Evolutionary conservation across 2,888 invertebrate species (phyloP), one percentile per base, ranked within the genome.

Genomic region (Brenthis hecate): DNA sequence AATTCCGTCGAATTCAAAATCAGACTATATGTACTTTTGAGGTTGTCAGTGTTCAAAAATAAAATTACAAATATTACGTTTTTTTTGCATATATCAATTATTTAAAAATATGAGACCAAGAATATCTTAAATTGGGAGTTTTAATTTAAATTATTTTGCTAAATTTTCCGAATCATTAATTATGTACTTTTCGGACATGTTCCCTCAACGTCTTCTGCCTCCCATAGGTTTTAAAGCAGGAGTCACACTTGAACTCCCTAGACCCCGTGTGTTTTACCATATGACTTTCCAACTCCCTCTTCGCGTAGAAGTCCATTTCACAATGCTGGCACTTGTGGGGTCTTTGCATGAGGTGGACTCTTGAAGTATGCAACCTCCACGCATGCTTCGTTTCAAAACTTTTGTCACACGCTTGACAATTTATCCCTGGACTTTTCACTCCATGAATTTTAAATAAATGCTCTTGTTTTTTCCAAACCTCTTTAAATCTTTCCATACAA

Each of bases 341-440:
- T 48, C 84, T 76, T 68, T 87, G 84, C 81, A 85, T 73, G 13
- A 88, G 74, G 69, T 88, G 88, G 5, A 85, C 82, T n/a, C 83
- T 80, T 23, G 82, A 83, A 0, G 83, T 80, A 51, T 88, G 88
- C 0, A 81, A 62, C 8, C 83, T 76, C 71, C 85, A 78, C 0
- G 81, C 78, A 43, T 82, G 77, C 28, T 83, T 80, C 1, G 79
- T 81, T 0, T 77, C 77, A 56, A 86, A 87, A 6, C 75, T 80
- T 16, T 82, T 76, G 3, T 84, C 85, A 56, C 87, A 87, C 3
- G 85, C 84, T 28, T 81, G 79, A 63, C 87, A 87, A 65, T 83
- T 84, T 0, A 84, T 75, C 0, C 76, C 73, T 0, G 80, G 77
- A 0, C 77, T 76, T 0, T 80, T 80, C 1, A 80, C 75, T 0